phyloP scores from a whole-genome alignment of 2,888 invertebrate genomes.

The Drosophila nigricruria region DNA sequence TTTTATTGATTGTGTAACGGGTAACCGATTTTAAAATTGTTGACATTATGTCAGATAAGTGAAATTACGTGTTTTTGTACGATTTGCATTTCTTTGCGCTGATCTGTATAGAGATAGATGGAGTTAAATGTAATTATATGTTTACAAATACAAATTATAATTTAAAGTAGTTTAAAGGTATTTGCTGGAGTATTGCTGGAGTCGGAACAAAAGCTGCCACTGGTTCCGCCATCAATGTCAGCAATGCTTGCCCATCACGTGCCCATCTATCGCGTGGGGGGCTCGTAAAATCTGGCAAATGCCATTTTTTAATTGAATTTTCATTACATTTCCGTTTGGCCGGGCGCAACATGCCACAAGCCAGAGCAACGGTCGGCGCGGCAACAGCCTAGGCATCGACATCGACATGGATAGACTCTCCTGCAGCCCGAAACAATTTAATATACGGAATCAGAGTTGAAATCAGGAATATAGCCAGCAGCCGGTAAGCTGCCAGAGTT shows the following conservation, averaged over 20 bases:
- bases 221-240: conserved; percentile 4
- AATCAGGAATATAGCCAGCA: conserved; percentile 23
- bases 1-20: conserved; percentile 46
- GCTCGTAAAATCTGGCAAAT: conserved; percentile 73
- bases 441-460: conserved; percentile 48
- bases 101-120: neutral
- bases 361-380: conserved; percentile 16
- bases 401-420: neutral
- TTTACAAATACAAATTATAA: conserved; percentile 21
- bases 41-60: conserved; percentile 80
- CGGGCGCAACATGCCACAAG: conserved; percentile 53
- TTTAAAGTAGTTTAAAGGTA: conserved; percentile 41
- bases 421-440: conserved; percentile 62
- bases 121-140: conserved; percentile 3
- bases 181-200: conserved; percentile 10
- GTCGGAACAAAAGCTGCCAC: neutral
- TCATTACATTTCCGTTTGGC: conserved; percentile 76
- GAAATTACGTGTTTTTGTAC: conserved; percentile 73
- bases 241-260: conserved; percentile 6
- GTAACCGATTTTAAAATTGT: conserved; percentile 60
- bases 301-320: conserved; percentile 78
- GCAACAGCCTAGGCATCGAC: neutral
- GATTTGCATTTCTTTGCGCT: conserved; percentile 27
- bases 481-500: conserved; percentile 48
- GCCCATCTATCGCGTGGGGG: conserved; percentile 17